Conservation (phyloP, 2,888 invertebrate species). For the Villa cingulata region DNA sequence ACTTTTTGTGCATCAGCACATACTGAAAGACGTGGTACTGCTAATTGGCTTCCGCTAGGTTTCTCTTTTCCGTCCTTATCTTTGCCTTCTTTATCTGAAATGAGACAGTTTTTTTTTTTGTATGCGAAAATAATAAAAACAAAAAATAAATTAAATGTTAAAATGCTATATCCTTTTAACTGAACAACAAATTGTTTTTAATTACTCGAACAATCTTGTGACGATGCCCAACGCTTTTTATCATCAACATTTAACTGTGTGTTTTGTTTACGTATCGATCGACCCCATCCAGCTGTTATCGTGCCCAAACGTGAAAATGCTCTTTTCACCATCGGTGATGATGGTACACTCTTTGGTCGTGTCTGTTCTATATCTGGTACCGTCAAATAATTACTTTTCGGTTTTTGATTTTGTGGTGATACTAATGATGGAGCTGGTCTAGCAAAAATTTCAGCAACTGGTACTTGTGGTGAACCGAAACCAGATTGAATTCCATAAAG, state of each 20-base stretch:
- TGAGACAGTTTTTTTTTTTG: not conserved
- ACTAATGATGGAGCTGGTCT: constrained; percentile 75
- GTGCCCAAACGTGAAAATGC: constrained; percentile 83
- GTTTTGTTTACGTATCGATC: constrained; percentile 72
- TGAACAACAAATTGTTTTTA: constrained; percentile 25
- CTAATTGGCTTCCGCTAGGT: constrained; percentile 54
- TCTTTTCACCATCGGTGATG: constrained; percentile 85
- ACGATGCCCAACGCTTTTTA: constrained; percentile 84
- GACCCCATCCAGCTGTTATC: constrained; percentile 81
- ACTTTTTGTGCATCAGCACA: constrained; percentile 92
- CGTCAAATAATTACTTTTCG: constrained; percentile 84
- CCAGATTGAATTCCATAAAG: constrained; percentile 87
- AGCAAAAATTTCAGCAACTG: constrained; percentile 75
- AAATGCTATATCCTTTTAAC: constrained; percentile 19
- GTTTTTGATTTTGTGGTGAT: constrained; percentile 72
- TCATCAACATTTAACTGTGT: constrained; percentile 71
- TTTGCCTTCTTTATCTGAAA: constrained; percentile 61
- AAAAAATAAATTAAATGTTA: constrained; percentile 29
- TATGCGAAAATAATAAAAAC: constrained; percentile 11
- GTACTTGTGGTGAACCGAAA: constrained; percentile 85
- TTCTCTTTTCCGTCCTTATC: constrained; percentile 69
- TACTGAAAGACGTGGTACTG: constrained; percentile 76
- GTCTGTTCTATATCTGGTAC: constrained; percentile 83
- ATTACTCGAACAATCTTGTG: constrained; percentile 85
- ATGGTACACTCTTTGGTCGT: constrained; percentile 78